phyloP scores from a whole-genome alignment of 2,888 invertebrate genomes.

The Calameuta pallipes region DNA sequence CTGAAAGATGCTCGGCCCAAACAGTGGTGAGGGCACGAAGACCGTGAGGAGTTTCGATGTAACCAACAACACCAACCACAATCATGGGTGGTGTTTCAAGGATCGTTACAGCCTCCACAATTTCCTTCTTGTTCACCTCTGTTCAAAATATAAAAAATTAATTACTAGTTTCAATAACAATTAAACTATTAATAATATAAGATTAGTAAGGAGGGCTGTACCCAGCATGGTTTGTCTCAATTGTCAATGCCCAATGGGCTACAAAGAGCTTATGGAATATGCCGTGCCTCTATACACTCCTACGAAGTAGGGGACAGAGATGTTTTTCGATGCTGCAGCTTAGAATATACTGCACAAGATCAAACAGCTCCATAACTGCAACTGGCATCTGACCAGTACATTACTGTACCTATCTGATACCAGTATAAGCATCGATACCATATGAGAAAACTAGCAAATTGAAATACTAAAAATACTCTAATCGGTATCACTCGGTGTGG shows the following conservation, averaged over 20 bases:
- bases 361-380: conserved; percentile 60
- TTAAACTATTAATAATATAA: neutral
- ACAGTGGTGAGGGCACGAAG: conserved; percentile 94
- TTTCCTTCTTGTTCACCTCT: conserved; percentile 99
- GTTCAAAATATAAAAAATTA: conserved; percentile 48
- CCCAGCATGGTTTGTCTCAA: conserved; percentile 78
- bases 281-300: conserved; percentile 71
- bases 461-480: neutral
- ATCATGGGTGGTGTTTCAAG: conserved; percentile 99
- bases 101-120: conserved; percentile 98
- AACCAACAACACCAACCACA: conserved; percentile 96
- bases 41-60: conserved; percentile 98
- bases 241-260: conserved; percentile 77
- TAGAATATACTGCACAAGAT: conserved; percentile 68
- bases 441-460: neutral
- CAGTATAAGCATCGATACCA: conserved; percentile 42
- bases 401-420: conserved; percentile 43
- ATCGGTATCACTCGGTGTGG: neutral
- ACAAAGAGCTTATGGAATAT: conserved; percentile 82
- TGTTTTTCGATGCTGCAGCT: conserved; percentile 76
- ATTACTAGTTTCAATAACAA: neutral
- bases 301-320: conserved; percentile 67
- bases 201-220: conserved; percentile 65
- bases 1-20: conserved; percentile 99
- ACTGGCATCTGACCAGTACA: conserved; percentile 44